Evolutionary conservation across 35 echinoderm and acorn worm species (phyloP).

Genomic region (Heliocidaris erythrogramma): DNA sequence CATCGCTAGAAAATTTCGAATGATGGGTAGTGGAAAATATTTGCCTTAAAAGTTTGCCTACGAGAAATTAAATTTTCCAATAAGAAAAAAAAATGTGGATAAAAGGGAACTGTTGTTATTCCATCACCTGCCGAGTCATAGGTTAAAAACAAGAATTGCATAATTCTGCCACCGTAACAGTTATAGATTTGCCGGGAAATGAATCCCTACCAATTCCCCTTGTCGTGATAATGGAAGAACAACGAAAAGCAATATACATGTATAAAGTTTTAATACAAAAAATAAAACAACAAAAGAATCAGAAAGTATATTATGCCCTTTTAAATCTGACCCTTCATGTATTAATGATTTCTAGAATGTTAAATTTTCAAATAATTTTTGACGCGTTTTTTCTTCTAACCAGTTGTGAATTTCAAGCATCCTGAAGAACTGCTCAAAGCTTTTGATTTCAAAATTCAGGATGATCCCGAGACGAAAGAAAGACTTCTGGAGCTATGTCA

Average conservation of each 20-base stretch:
- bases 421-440: slow-evolving; percentile 56
- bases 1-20: no score
- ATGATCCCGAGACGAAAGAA: slow-evolving; percentile 53
- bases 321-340: background rate
- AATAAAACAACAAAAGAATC: background rate
- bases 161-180: background rate
- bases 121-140: background rate
- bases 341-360: background rate
- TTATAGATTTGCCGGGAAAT: background rate
- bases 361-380: background rate
- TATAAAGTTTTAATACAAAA: background rate
- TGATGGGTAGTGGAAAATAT: no score
- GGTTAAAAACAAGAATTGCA: no score
- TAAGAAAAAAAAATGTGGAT: no score
- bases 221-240: background rate
- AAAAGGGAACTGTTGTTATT: no score
- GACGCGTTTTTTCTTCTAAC: background rate
- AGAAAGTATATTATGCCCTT: background rate
- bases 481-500: slow-evolving; percentile 44
- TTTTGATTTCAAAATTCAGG: slow-evolving; percentile 60
- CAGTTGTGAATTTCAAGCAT: slow-evolving; percentile 64
- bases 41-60: no score
- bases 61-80: no score
- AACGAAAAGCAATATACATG: background rate
- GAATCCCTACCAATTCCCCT: no score